A percentile compares a stretch with the other conserved stretches of the same genome.
Evolutionary conservation across 1,140 invertebrate species (phyloP).

Genomic region (Drosophila repletoides): DNA sequence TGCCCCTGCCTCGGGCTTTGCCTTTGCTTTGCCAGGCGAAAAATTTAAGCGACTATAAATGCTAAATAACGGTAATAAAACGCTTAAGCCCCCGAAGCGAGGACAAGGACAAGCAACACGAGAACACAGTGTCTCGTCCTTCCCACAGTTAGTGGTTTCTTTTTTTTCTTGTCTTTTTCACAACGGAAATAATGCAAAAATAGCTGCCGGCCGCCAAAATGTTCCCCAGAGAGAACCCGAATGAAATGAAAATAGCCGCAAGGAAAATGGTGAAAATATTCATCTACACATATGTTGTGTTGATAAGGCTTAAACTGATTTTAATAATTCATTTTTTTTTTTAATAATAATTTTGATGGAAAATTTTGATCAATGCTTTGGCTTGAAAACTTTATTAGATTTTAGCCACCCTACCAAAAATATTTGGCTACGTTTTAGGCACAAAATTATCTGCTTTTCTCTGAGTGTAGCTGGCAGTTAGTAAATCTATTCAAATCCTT

Average conservation of each 20-base stretch:
- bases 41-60: slow-evolving; percentile 81
- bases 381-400: too few relatives aligned
- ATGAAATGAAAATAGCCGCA: slow-evolving; percentile 25
- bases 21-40: slow-evolving; percentile 25
- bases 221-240: slow-evolving; percentile 62
- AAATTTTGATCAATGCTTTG: too few relatives aligned
- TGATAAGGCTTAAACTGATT: too few relatives aligned
- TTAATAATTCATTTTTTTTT: too few relatives aligned
- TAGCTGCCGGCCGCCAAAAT: slow-evolving; percentile 68
- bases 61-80: slow-evolving; percentile 82
- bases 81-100: slow-evolving; percentile 69
- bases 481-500: slow-evolving; percentile 13
- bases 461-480: too few relatives aligned
- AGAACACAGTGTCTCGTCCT: slow-evolving; percentile 7
- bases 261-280: slow-evolving; percentile 33
- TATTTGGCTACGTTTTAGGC: not conserved
- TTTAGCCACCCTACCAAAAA: too few relatives aligned
- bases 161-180: slow-evolving; percentile 42
- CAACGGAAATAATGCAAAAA: slow-evolving; percentile 77
- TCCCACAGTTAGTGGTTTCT: not conserved
- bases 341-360: too few relatives aligned
- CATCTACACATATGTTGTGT: not conserved
- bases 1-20: too few relatives aligned
- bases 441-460: not conserved
- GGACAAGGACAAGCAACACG: slow-evolving; percentile 34